Evolutionary conservation across 2,113 vertebrate species (phyloP).

Genomic region (Hemiscyllium ocellatum): DNA sequence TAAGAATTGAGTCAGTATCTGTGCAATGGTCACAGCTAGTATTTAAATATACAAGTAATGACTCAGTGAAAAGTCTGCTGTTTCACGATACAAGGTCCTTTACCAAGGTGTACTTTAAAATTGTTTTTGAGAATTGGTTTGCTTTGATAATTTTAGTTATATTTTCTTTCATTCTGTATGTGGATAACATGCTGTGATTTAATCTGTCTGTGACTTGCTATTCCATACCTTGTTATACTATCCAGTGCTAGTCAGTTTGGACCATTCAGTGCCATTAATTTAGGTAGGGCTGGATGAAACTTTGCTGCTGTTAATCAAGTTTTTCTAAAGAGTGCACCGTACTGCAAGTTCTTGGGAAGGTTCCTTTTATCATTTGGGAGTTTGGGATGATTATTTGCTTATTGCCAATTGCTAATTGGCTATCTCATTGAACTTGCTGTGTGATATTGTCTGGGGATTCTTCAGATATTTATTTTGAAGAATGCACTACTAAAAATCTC

Average conservation of each 20-base stretch:
- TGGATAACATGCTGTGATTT: neutral
- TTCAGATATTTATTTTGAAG: neutral
- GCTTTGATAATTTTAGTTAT: neutral
- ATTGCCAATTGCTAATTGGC: too few relatives aligned
- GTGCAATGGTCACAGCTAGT: neutral
- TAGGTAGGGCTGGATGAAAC: neutral
- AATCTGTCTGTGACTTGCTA: neutral
- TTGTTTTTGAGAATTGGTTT: neutral
- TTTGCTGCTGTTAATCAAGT: neutral
- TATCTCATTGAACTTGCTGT: neutral
- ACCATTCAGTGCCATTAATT: neutral
- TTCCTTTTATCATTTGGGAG: too few relatives aligned
- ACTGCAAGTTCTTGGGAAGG: neutral
- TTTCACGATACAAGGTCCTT: neutral
- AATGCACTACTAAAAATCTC: neutral
- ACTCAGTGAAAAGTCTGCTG: neutral
- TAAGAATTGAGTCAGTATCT: neutral
- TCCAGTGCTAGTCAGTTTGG: neutral
- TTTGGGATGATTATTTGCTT: too few relatives aligned
- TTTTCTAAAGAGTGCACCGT: neutral
- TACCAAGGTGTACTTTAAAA: neutral
- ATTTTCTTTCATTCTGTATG: neutral
- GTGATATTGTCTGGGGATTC: neutral
- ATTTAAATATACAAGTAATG: neutral
- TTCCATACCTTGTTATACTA: neutral